These are phyloP conservation scores for Catharus ustulatus DNA, from an alignment of 2,797 vertebrate genomes.

Conservation along the genomic window DNA sequence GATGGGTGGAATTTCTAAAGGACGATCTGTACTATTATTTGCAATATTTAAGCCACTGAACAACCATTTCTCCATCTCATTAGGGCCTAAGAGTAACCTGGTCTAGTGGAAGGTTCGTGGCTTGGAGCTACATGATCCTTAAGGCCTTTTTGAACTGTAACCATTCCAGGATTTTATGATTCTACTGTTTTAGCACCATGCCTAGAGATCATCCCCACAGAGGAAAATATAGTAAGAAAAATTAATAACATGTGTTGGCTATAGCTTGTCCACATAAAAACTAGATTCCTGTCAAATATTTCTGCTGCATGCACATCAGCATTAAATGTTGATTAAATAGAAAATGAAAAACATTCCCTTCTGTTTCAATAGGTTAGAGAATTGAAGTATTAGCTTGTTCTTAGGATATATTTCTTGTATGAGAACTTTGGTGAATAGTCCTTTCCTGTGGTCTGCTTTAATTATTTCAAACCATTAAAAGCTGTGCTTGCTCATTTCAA, in stretches of 20 bases:
- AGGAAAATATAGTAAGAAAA: constrained; percentile 24
- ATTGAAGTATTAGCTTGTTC: neutral
- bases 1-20: neutral
- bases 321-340: constrained; percentile 3
- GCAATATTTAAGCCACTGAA: neutral
- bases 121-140: no score
- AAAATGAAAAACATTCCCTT: constrained; percentile 32
- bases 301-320: neutral
- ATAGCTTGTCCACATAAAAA: constrained; percentile 28
- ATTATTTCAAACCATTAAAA: constrained; percentile 57
- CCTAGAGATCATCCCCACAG: neutral
- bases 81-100: neutral
- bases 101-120: neutral
- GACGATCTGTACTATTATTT: constrained; percentile 8
- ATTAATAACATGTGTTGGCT: constrained; percentile 24
- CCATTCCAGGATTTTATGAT: neutral
- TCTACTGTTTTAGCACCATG: neutral
- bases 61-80: neutral
- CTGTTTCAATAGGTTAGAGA: neutral
- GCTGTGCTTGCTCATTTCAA: neutral
- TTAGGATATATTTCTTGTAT: neutral
- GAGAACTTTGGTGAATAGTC: neutral
- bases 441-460: constrained; percentile 34
- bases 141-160: neutral
- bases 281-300: constrained; percentile 17